Conservation (phyloP, 2,113 vertebrate species). For the Tauraco erythrolophus region DNA sequence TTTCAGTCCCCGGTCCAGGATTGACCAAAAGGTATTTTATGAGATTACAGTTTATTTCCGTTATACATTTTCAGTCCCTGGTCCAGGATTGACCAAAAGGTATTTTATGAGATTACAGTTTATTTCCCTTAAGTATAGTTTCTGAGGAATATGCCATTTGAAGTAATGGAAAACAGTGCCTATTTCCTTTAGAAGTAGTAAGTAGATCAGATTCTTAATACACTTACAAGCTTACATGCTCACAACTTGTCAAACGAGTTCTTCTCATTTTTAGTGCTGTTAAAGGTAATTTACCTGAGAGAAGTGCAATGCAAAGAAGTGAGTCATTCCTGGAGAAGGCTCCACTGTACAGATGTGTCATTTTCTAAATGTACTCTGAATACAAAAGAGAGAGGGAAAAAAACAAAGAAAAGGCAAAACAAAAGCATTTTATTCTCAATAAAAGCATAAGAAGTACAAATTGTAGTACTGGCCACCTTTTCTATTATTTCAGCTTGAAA, state of each 20-base stretch:
- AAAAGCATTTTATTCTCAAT: not conserved
- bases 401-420: not conserved
- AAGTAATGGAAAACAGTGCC: not conserved
- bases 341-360: not conserved
- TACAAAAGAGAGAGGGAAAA: not conserved
- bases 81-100: not conserved
- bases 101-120: not conserved
- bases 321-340: not conserved
- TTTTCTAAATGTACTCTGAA: not conserved
- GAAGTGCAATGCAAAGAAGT: not conserved
- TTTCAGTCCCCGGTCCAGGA: not conserved
- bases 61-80: not conserved
- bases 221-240: not conserved
- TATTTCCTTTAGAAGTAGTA: not conserved
- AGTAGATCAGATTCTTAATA: not conserved
- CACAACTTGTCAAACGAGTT: not conserved
- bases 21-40: not conserved
- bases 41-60: no score
- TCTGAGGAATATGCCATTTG: not conserved
- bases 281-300: slow-evolving; percentile 33
- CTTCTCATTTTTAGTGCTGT: not conserved
- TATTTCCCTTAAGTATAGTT: not conserved
- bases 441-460: not conserved
- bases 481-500: not conserved
- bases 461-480: not conserved